Percentiles rank a stretch among this genome's conserved stretches.
Conservation (phyloP, 2,797 vertebrate species). For the Dendrocincla tyrannina region DNA sequence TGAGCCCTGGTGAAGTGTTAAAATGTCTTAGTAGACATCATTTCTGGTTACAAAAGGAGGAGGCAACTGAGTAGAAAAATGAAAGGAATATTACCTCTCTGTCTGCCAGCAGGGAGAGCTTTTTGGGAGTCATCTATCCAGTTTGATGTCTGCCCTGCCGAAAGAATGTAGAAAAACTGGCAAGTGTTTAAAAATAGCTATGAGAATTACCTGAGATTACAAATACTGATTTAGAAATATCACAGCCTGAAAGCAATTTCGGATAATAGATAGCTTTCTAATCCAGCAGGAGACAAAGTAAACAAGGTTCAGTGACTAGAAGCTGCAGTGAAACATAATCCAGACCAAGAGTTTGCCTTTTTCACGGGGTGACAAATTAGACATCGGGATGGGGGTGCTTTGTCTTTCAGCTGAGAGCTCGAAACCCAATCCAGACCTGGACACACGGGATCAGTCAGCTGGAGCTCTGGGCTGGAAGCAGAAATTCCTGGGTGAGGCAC, state of each 20-base stretch:
- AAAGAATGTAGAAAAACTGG: not conserved
- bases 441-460: not conserved
- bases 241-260: not conserved
- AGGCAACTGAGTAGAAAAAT: not conserved
- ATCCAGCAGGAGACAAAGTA: not conserved
- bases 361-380: not conserved
- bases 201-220: not conserved
- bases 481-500: not conserved
- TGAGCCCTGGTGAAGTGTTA: not conserved
- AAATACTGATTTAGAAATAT: not conserved
- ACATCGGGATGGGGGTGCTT: not conserved
- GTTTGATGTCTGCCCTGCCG: not conserved
- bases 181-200: not conserved
- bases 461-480: not conserved
- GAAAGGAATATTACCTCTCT: not conserved
- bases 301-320: not conserved
- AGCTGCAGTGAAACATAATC: not conserved
- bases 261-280: not conserved
- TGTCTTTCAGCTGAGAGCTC: not conserved
- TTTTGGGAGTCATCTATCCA: not conserved
- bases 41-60: not conserved
- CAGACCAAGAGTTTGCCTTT: not conserved
- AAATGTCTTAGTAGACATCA: not conserved
- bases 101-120: not conserved
- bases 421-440: not conserved